Conservation (phyloP, 2,113 vertebrate genomes). For the Arvicanthis niloticus region DNA sequence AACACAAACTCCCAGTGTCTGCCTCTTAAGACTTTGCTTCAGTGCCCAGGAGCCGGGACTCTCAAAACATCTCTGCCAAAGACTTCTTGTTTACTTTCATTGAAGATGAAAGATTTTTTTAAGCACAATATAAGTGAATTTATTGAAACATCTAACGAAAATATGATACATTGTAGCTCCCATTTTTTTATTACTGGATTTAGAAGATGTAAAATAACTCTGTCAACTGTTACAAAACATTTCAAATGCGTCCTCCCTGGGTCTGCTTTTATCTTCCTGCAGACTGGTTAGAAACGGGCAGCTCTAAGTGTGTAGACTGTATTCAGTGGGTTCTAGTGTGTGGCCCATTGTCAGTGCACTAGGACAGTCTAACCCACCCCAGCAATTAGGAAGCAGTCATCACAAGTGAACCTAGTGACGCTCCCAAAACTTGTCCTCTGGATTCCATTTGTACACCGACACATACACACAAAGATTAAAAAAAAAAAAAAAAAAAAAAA, state of each 20-base stretch:
- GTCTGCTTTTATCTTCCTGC: background rate
- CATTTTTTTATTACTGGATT: background rate
- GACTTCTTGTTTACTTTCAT: background rate
- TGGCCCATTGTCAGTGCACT: fast-evolving
- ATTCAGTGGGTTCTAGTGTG: background rate
- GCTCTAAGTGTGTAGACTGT: fast-evolving
- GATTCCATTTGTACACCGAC: background rate
- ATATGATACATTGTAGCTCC: background rate
- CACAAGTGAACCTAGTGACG: background rate
- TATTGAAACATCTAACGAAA: background rate
- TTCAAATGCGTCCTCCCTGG: background rate
- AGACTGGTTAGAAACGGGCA: background rate
- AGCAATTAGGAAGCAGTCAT: background rate
- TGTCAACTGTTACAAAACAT: background rate
- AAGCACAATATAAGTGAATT: background rate
- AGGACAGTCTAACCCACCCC: background rate
- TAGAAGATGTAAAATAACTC: background rate
- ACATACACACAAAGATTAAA: background rate
- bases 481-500: no score
- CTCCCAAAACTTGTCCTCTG: background rate
- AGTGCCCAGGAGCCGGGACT: background rate
- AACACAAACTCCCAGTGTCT: background rate
- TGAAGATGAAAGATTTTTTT: background rate
- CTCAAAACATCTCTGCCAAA: background rate
- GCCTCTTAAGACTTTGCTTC: background rate